Evolutionary conservation across 1,140 invertebrate genomes (phyloP).

Genomic region (Drosophila setifemur): DNA sequence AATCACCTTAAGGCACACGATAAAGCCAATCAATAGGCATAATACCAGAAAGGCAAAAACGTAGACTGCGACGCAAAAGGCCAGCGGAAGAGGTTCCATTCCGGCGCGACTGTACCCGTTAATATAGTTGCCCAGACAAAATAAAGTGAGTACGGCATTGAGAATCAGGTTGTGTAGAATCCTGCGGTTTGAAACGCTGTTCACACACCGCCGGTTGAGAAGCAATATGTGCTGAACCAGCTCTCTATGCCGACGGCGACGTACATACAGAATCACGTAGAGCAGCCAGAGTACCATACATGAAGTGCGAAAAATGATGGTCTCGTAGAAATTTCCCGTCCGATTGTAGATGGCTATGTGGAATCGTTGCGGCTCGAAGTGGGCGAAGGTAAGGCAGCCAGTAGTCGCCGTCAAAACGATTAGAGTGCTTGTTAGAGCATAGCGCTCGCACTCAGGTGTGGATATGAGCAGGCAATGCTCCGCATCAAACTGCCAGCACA

Average conservation of each 20-base stretch:
- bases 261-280: constrained; percentile 35
- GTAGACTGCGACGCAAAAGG: constrained; percentile 33
- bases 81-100: not conserved
- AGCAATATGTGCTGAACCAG: constrained; percentile 31
- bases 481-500: constrained; percentile 42
- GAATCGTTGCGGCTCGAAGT: constrained; percentile 27
- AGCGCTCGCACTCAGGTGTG: constrained; percentile 7
- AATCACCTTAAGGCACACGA: constrained; percentile 61
- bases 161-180: constrained; percentile 34
- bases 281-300: constrained; percentile 43
- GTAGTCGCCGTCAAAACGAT: constrained; percentile 26
- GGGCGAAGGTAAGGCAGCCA: constrained; percentile 20
- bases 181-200: not conserved
- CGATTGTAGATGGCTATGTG: constrained; percentile 36
- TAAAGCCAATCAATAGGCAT: constrained; percentile 51
- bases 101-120: constrained; percentile 19
- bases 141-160: constrained; percentile 22
- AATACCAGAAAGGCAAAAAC: constrained; percentile 38
- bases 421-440: too few relatives aligned
- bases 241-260: constrained; percentile 28
- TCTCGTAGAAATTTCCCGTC: constrained; percentile 64
- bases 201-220: constrained; percentile 33
- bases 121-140: constrained; percentile 22
- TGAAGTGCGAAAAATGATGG: constrained; percentile 28
- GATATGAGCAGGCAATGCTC: constrained; percentile 18